These are phyloP conservation scores for Propsilocerus akamusi DNA, from an alignment of 1,140 invertebrate species.

Conservation along the genomic window DNA sequence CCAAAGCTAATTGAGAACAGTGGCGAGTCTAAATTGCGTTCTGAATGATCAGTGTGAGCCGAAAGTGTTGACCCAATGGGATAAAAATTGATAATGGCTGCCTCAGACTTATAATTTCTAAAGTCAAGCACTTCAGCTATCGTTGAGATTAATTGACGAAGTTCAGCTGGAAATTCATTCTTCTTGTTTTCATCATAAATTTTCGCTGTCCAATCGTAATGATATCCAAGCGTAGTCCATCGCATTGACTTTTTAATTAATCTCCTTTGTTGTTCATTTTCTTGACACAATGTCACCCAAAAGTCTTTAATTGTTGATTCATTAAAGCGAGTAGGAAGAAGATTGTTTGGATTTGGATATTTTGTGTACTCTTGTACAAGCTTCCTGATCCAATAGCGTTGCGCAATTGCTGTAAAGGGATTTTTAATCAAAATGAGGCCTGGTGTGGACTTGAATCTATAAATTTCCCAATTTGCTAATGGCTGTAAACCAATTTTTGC, in stretches of 20 bases:
- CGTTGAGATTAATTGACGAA: constrained; percentile 38
- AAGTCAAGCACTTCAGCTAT: constrained; percentile 43
- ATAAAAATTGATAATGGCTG: constrained; percentile 90
- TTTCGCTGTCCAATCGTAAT: constrained; percentile 92
- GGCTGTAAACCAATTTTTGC: constrained; percentile 27
- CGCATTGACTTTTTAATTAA: constrained; percentile 44
- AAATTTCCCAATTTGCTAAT: constrained; percentile 33
- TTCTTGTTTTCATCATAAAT: constrained; percentile 47
- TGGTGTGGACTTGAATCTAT: constrained; percentile 31
- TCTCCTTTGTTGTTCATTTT: constrained; percentile 16
- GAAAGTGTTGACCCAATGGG: constrained; percentile 75
- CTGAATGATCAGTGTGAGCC: constrained; percentile 84
- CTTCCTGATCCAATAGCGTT: constrained; percentile 64
- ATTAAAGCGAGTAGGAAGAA: constrained; percentile 30
- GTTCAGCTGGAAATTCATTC: constrained; percentile 49
- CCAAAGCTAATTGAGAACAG: constrained; percentile 76
- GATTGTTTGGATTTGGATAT: constrained; percentile 60
- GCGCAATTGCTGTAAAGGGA: constrained; percentile 58
- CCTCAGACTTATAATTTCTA: constrained; percentile 53
- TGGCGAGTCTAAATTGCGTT: constrained; percentile 63
- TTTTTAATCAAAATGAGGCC: constrained; percentile 65
- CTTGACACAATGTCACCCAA: constrained; percentile 27
- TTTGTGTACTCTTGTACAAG: constrained; percentile 57
- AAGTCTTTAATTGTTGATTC: constrained; percentile 12
- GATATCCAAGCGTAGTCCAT: constrained; percentile 87